Percentiles rank a stretch among this genome's conserved stretches.
Conservation (phyloP, 2,888 invertebrate genomes). For the Strigamia transsilvanica region DNA sequence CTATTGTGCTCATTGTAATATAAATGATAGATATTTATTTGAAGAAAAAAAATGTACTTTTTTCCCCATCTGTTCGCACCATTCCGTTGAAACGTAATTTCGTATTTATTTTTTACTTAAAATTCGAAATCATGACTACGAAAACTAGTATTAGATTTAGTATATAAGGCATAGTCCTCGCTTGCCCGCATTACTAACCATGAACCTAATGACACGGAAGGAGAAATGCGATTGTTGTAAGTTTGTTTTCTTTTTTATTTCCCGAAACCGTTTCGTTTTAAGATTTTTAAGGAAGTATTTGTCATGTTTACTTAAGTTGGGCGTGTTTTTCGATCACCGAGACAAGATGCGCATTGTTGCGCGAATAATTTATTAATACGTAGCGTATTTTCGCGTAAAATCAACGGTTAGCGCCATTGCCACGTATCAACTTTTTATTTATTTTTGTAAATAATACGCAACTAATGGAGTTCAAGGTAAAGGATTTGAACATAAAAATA, state of each 20-base stretch:
- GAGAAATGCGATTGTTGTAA: conserved; percentile 20
- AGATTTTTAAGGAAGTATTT: too few species aligned
- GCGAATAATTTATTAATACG: too few species aligned
- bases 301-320: not conserved
- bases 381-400: too few species aligned
- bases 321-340: not conserved
- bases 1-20: conserved; percentile 15
- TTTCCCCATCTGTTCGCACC: conserved; percentile 23
- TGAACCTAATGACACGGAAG: conserved; percentile 11
- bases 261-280: not conserved
- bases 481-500: not conserved
- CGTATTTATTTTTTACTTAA: not conserved
- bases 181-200: not conserved
- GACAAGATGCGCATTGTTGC: too few species aligned
- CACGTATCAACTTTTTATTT: too few species aligned
- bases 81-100: not conserved
- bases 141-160: not conserved
- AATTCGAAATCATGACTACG: not conserved
- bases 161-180: not conserved
- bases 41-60: conserved; percentile 11
- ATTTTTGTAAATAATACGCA: not conserved
- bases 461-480: conserved; percentile 14
- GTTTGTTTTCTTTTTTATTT: conserved; percentile 9
- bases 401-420: too few species aligned
- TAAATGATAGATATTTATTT: conserved; percentile 16